phyloP scores from a whole-genome alignment of 2,797 vertebrate genomes.

The Staurois parvus region DNA sequence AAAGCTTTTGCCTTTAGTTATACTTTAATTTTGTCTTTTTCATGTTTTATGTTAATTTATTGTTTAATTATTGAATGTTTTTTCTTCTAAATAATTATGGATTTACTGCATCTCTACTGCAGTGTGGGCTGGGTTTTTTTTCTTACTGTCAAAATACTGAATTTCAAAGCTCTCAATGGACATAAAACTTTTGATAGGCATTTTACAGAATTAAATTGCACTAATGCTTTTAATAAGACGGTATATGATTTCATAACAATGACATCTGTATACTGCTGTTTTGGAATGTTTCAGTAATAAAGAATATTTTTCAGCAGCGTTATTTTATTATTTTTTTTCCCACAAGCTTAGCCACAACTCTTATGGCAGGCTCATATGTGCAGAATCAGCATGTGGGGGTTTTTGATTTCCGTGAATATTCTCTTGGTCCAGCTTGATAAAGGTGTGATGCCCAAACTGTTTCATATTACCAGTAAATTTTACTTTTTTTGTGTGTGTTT shows the following conservation, averaged over 20 bases:
- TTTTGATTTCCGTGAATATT: too few relatives aligned
- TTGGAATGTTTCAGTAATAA: conserved; percentile 85
- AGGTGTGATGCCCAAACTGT: too few relatives aligned
- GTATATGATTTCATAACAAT: conserved; percentile 78
- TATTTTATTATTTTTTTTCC: conserved; percentile 50
- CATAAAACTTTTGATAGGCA: conserved; percentile 84
- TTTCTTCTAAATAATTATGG: conserved; percentile 61
- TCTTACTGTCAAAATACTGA: conserved; percentile 70
- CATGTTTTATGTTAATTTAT: conserved; percentile 77
- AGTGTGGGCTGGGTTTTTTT: conserved; percentile 65
- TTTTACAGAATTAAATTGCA: conserved; percentile 84
- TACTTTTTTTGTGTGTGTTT: too few relatives aligned
- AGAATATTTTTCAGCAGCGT: conserved; percentile 82
- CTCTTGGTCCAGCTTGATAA: too few relatives aligned
- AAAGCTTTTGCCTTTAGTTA: too few relatives aligned
- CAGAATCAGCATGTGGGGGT: too few relatives aligned
- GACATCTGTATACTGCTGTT: conserved; percentile 80
- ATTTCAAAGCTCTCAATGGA: conserved; percentile 79
- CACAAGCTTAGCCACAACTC: neutral
- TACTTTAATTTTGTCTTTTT: conserved; percentile 34
- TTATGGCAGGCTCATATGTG: neutral
- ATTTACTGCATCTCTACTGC: conserved; percentile 60
- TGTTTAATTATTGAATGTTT: conserved; percentile 62
- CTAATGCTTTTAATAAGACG: conserved; percentile 83
- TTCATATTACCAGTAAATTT: too few relatives aligned